phyloP scores from a whole-genome alignment of 35 echinoderm and acorn worm genomes.

The Ophiothrix spiculata region DNA sequence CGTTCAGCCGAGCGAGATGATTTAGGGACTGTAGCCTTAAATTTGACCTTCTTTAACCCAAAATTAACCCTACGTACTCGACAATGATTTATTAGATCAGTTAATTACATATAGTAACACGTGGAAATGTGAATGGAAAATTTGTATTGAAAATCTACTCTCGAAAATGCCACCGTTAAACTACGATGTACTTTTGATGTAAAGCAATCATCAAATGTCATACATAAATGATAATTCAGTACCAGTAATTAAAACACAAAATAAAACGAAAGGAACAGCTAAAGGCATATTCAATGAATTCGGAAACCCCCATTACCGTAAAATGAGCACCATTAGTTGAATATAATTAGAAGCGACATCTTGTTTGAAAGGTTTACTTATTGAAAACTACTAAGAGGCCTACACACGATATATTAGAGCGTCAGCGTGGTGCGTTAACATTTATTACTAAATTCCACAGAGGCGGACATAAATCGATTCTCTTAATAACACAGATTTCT shows the following conservation, averaged over 20 bases:
- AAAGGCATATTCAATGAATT: not conserved
- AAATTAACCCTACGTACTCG: too few relatives aligned
- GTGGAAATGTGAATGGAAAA: not conserved
- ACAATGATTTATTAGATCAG: too few relatives aligned
- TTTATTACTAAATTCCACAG: not conserved
- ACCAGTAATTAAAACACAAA: not conserved
- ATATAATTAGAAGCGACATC: not conserved
- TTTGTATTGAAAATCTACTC: not conserved
- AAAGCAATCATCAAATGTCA: not conserved
- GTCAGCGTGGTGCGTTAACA: not conserved
- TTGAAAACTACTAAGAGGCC: not conserved
- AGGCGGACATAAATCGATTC: not conserved
- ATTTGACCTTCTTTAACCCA: too few relatives aligned
- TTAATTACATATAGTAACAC: too few relatives aligned
- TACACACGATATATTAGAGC: not conserved
- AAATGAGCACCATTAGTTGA: not conserved
- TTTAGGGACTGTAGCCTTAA: too few relatives aligned
- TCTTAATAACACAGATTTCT: slow-evolving; percentile 1
- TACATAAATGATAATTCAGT: not conserved
- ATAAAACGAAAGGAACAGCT: not conserved
- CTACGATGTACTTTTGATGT: not conserved
- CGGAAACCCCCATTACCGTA: not conserved
- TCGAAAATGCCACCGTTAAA: not conserved
- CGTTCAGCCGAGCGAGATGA: too few relatives aligned
- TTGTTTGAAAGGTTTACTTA: not conserved